A percentile compares a stretch with the other conserved stretches of the same genome.
These are phyloP conservation scores for Gonatopus flavifemur DNA, from an alignment of 1,140 invertebrate genomes.

Conservation along the genomic window DNA sequence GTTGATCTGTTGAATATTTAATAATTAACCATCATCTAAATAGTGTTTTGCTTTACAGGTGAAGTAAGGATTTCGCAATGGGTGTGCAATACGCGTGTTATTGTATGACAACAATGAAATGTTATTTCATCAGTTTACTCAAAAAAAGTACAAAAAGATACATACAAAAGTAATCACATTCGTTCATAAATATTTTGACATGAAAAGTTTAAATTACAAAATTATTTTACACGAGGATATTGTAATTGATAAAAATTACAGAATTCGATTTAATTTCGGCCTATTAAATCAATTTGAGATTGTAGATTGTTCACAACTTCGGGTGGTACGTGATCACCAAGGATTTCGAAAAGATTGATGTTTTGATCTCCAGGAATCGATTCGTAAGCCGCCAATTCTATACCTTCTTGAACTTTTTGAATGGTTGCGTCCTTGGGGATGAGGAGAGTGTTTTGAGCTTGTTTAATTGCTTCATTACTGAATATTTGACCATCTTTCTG, in stretches of 20 bases:
- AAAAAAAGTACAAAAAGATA: constrained; percentile 22
- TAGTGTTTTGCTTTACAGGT: too few relatives aligned
- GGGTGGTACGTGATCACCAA: constrained; percentile 78
- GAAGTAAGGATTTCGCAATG: too few relatives aligned
- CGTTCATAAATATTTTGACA: constrained; percentile 33
- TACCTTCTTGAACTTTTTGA: constrained; percentile 82
- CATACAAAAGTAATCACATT: constrained; percentile 11
- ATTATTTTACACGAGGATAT: constrained; percentile 20
- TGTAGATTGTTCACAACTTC: constrained; percentile 87
- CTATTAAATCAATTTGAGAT: constrained; percentile 77
- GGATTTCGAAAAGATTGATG: constrained; percentile 78
- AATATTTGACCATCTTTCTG: constrained; percentile 78
- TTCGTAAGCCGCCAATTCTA: constrained; percentile 79
- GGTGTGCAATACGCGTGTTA: too few relatives aligned
- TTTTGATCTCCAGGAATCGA: constrained; percentile 79
- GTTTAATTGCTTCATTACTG: constrained; percentile 81
- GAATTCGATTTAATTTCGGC: constrained; percentile 59
- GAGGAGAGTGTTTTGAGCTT: constrained; percentile 79
- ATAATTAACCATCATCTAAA: constrained; percentile 2
- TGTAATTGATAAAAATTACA: not conserved
- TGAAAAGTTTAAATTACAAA: constrained; percentile 10
- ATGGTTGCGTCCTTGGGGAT: constrained; percentile 84
- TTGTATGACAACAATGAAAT: too few relatives aligned
- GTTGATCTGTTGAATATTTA: not conserved
- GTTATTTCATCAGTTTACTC: constrained; percentile 25